Percentiles rank a stretch among this genome's conserved stretches.
phyloP scores from a whole-genome alignment of 2,797 vertebrate genomes.

The Myiothlypis chrysogaster region DNA sequence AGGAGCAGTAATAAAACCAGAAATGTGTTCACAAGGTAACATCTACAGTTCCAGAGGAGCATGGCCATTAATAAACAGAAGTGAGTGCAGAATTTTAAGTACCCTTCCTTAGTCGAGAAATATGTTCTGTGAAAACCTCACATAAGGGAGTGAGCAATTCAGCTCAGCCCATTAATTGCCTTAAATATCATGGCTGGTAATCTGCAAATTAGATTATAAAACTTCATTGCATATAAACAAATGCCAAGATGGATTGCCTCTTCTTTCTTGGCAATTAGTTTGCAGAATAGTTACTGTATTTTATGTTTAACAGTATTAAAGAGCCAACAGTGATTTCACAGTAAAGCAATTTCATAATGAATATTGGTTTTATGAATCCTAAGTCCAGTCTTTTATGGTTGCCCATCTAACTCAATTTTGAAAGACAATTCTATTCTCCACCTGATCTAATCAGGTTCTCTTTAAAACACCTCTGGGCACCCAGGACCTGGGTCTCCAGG shows the following conservation, averaged over 20 bases:
- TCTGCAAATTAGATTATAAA: conserved; percentile 71
- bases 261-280: conserved; percentile 48
- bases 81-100: conserved; percentile 44
- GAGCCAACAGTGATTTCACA: conserved; percentile 47
- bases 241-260: conserved; percentile 21
- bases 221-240: conserved; percentile 48
- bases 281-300: conserved; percentile 44
- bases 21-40: conserved; percentile 18
- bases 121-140: conserved; percentile 26
- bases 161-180: conserved; percentile 59
- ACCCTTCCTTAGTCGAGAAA: conserved; percentile 34
- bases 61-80: conserved; percentile 40
- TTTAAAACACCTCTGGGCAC: background rate
- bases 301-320: conserved; percentile 53
- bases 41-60: background rate
- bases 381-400: background rate
- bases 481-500: background rate
- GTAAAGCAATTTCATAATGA: conserved; percentile 34
- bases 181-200: conserved; percentile 58
- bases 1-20: conserved; percentile 40
- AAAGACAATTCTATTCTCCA: background rate
- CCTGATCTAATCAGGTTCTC: background rate
- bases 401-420: background rate
- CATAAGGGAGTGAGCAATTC: conserved; percentile 43
- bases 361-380: conserved; percentile 26